Evolutionary conservation across 2,888 invertebrate species (phyloP).

Genomic region (Mythimna pallens): DNA sequence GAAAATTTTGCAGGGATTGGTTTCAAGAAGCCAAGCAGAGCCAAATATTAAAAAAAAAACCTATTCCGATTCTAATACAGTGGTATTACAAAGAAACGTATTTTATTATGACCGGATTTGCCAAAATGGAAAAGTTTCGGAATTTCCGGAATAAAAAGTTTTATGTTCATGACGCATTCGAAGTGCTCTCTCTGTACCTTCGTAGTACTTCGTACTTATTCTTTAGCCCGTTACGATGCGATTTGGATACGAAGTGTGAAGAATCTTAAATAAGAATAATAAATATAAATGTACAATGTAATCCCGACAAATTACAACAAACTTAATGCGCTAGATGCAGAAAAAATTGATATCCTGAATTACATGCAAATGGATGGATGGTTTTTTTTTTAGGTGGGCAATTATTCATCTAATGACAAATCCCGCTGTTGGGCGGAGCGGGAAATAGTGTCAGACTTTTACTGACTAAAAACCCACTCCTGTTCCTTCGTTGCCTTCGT

Average conservation of each 20-base stretch:
- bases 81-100: neutral
- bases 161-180: neutral
- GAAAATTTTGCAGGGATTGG: neutral
- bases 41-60: neutral
- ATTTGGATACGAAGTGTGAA: neutral
- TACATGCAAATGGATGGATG: too few relatives aligned
- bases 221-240: neutral
- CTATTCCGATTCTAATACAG: neutral
- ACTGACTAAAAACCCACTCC: too few relatives aligned
- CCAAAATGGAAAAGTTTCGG: constrained; percentile 6
- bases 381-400: too few relatives aligned
- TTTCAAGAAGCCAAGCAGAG: neutral
- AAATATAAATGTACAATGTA: neutral
- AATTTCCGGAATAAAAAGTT: constrained; percentile 6
- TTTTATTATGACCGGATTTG: constrained; percentile 2
- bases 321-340: neutral
- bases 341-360: too few relatives aligned
- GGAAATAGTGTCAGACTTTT: too few relatives aligned
- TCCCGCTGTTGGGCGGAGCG: too few relatives aligned
- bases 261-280: neutral
- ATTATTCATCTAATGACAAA: too few relatives aligned
- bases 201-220: neutral
- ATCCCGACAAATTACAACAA: constrained; percentile 1
- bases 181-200: neutral
- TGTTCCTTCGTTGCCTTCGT: too few relatives aligned